phyloP scores from a whole-genome alignment of 2,113 vertebrate genomes.

The Rhombomys opimus region DNA sequence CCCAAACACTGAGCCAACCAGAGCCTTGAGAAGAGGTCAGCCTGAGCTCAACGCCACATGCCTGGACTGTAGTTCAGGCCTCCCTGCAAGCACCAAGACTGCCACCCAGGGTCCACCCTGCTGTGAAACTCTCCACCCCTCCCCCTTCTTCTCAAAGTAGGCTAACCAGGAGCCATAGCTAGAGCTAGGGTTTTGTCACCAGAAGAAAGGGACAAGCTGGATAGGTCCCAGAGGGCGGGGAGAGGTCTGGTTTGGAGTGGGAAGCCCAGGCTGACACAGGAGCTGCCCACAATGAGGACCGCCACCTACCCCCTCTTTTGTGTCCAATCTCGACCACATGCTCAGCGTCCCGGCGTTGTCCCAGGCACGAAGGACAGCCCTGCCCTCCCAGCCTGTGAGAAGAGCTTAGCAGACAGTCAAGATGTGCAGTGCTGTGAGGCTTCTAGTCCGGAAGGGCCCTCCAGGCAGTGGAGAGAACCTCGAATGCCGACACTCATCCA shows the following conservation, averaged over 20 bases:
- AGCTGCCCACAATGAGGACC: too few relatives aligned
- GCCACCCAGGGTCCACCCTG: too few relatives aligned
- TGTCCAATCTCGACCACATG: background rate
- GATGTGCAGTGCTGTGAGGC: background rate
- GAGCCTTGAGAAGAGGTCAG: rapidly evolving
- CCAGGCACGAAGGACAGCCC: background rate
- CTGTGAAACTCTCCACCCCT: rapidly evolving
- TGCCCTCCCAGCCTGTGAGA: rapidly evolving
- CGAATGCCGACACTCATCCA: constrained; percentile 31
- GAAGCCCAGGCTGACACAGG: background rate
- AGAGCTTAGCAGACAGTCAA: background rate
- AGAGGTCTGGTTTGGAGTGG: background rate
- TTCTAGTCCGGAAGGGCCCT: constrained; percentile 54
- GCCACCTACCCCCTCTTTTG: background rate
- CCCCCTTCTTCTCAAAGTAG: background rate
- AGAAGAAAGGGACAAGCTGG: background rate
- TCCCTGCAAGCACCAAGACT: background rate
- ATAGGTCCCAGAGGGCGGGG: background rate
- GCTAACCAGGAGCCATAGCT: too few relatives aligned
- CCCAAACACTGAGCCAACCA: background rate
- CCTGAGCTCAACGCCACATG: background rate
- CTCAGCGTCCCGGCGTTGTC: background rate
- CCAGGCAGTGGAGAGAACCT: constrained; percentile 21
- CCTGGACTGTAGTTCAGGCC: background rate
- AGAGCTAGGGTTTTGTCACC: background rate